phyloP scores from a whole-genome alignment of 1,140 invertebrate genomes.

The Copidosoma floridanum region DNA sequence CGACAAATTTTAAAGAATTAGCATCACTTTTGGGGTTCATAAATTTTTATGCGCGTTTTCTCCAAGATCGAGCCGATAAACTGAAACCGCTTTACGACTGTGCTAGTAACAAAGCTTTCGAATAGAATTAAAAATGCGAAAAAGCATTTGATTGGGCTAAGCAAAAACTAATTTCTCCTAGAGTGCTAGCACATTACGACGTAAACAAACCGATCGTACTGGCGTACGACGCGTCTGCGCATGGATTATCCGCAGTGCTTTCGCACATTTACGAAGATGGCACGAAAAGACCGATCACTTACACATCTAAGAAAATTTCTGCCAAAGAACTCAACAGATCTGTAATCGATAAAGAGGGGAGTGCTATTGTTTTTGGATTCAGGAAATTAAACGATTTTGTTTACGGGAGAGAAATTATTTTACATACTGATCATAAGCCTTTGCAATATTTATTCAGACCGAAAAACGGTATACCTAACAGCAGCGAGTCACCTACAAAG shows the following conservation, averaged over 20 bases:
- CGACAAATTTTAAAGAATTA: slow-evolving; percentile 18
- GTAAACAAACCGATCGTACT: slow-evolving; percentile 28
- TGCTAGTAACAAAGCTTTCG: background rate
- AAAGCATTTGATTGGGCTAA: slow-evolving; percentile 14
- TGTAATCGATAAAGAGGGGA: background rate
- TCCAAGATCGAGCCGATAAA: background rate
- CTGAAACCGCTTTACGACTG: background rate
- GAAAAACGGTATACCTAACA: background rate
- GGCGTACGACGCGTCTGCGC: slow-evolving; percentile 25
- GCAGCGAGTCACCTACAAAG: background rate
- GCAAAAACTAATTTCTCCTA: background rate
- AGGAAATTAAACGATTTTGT: slow-evolving; percentile 45
- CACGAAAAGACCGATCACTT: slow-evolving; percentile 13
- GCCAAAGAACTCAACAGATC: background rate
- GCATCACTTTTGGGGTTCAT: slow-evolving; percentile 31
- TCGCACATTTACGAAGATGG: background rate
- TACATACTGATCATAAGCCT: slow-evolving; percentile 41
- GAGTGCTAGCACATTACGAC: slow-evolving; percentile 37
- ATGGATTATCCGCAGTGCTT: slow-evolving; percentile 7
- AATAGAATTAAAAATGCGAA: slow-evolving; percentile 18
- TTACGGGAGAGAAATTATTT: slow-evolving; percentile 34
- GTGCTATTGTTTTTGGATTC: slow-evolving; percentile 2
- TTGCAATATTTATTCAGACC: slow-evolving; percentile 33
- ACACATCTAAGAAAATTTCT: background rate
- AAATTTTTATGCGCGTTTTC: background rate